These are phyloP conservation scores for Pyrrhura leucotis DNA, from an alignment of 2,797 vertebrate species.

Conservation along the genomic window DNA sequence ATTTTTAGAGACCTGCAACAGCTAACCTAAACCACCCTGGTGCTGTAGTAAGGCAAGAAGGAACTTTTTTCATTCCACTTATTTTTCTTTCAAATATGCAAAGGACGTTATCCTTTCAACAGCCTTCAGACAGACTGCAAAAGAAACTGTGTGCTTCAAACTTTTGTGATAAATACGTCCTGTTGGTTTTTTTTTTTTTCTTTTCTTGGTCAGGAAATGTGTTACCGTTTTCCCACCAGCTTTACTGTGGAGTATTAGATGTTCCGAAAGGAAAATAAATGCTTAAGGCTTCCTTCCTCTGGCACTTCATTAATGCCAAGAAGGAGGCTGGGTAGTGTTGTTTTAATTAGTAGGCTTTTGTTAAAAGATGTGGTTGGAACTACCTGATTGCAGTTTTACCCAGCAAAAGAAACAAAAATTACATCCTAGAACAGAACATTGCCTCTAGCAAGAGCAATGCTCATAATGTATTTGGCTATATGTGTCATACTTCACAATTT, in stretches of 20 bases:
- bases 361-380: neutral
- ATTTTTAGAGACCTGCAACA: neutral
- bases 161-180: neutral
- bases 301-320: constrained; percentile 44
- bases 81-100: neutral
- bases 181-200: neutral
- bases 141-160: neutral
- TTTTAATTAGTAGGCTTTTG: constrained; percentile 36
- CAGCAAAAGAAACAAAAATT: constrained; percentile 16
- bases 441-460: neutral
- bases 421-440: constrained; percentile 10
- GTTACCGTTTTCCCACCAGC: neutral
- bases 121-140: constrained; percentile 1
- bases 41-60: neutral
- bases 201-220: neutral
- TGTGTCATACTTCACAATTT: neutral
- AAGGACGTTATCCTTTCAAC: constrained; percentile 14
- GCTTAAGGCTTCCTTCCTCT: constrained; percentile 37
- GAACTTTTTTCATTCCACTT: neutral
- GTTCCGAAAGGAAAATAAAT: constrained; percentile 26
- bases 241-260: constrained; percentile 12
- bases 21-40: neutral
- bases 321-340: neutral
- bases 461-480: neutral
- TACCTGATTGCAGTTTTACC: constrained; percentile 12